Conservation (phyloP, 2,113 vertebrate species). For the Gasterosteus aculeatus region DNA sequence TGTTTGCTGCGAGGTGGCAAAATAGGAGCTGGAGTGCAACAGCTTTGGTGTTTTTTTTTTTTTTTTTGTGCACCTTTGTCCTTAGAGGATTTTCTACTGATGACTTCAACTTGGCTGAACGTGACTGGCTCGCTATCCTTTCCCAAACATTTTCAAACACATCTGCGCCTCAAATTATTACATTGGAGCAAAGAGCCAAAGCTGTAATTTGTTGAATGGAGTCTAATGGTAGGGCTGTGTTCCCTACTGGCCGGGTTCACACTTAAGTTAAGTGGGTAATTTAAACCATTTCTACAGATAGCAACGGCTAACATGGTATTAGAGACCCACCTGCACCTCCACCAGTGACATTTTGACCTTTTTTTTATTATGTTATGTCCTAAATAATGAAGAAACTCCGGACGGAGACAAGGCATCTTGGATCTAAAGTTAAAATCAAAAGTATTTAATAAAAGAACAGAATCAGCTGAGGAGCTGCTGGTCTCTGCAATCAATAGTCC, state of each 20-base stretch:
- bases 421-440: too few relatives aligned
- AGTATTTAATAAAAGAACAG: too few relatives aligned
- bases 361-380: slow-evolving; percentile 14
- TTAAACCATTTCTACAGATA: slow-evolving; percentile 58
- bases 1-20: slow-evolving; percentile 51
- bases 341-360: slow-evolving; percentile 43
- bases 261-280: slow-evolving; percentile 69
- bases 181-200: slow-evolving; percentile 54
- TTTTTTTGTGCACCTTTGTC: slow-evolving; percentile 31
- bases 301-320: slow-evolving; percentile 43
- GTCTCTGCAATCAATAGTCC: too few relatives aligned
- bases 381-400: too few relatives aligned
- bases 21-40: slow-evolving; percentile 29
- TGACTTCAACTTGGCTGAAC: slow-evolving; percentile 29
- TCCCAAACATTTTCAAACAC: slow-evolving; percentile 42
- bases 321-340: slow-evolving; percentile 40
- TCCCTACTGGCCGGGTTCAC: slow-evolving; percentile 64
- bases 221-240: slow-evolving; percentile 60
- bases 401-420: too few relatives aligned
- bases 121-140: slow-evolving; percentile 27
- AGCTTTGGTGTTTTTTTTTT: slow-evolving; percentile 6
- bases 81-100: slow-evolving; percentile 42
- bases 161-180: slow-evolving; percentile 46
- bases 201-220: slow-evolving; percentile 69
- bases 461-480: too few relatives aligned